Conservation (phyloP, 37 sponge, comb jelly and placozoan species). For the Oscarella lobularis region DNA sequence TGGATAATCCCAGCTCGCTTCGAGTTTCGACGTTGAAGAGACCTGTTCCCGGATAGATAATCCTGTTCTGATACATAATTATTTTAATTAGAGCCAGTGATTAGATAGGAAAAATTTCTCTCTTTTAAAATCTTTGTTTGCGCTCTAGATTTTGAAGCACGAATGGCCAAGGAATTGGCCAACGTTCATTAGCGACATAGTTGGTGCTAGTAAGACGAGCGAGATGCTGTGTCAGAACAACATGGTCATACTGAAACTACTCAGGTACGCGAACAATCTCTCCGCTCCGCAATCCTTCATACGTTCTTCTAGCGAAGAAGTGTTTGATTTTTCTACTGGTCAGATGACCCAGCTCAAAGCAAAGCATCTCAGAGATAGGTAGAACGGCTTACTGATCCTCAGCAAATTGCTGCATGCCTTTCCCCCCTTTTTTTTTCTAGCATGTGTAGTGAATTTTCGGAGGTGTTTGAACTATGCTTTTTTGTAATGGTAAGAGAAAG, state of each 20-base stretch:
- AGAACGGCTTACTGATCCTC: too few relatives aligned
- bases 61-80: not conserved
- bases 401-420: too few relatives aligned
- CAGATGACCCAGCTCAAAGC: slow-evolving; percentile 97
- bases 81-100: too few relatives aligned
- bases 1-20: slow-evolving; percentile 1
- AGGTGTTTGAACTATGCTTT: slow-evolving; percentile 79
- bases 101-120: too few relatives aligned
- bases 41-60: not conserved
- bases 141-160: slow-evolving; percentile 89
- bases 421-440: not conserved
- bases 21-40: not conserved
- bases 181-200: slow-evolving; percentile 82
- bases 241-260: slow-evolving; percentile 85
- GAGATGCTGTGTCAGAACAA: slow-evolving; percentile 94
- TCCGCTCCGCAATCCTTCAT: not conserved
- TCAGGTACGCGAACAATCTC: slow-evolving; percentile 71
- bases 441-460: slow-evolving; percentile 95
- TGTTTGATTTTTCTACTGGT: slow-evolving; percentile 95
- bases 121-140: not conserved
- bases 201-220: slow-evolving; percentile 85
- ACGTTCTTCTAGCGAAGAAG: slow-evolving; percentile 72
- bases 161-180: slow-evolving; percentile 99
- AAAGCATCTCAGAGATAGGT: slow-evolving; percentile 85
- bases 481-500: slow-evolving; percentile 87